phyloP scores from a whole-genome alignment of 2,797 vertebrate species.

The Artibeus jamaicensis region DNA sequence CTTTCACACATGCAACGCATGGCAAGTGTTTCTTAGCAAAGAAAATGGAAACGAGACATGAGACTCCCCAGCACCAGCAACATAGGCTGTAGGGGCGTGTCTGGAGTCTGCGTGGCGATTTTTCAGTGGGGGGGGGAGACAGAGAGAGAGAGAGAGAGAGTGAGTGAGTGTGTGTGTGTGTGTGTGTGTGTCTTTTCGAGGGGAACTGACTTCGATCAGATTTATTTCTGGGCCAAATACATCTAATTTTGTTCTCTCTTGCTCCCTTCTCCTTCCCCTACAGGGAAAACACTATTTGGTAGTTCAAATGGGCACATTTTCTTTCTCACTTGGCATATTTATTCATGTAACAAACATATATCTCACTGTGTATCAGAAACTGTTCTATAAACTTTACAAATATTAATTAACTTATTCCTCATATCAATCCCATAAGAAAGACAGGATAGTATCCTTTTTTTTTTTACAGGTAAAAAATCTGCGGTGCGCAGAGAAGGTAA shows the following conservation, averaged over 20 bases:
- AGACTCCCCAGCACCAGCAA: background rate
- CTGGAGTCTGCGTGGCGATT: background rate
- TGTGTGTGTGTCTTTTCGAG: background rate
- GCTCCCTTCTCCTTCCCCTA: background rate
- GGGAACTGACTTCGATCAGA: background rate
- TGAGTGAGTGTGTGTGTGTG: background rate
- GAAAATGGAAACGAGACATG: background rate
- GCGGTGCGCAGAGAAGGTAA: background rate
- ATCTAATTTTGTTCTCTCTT: background rate
- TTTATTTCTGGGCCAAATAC: background rate
- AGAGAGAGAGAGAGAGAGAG: too few relatives aligned
- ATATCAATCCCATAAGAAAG: background rate
- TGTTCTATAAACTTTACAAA: background rate
- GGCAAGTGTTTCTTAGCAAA: background rate
- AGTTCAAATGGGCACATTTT: background rate
- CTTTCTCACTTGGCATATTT: background rate
- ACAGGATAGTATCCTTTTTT: background rate
- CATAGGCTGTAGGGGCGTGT: background rate
- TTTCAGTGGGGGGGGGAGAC: too few relatives aligned
- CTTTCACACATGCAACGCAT: background rate
- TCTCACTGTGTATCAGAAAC: background rate
- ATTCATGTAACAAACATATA: background rate
- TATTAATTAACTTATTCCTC: background rate
- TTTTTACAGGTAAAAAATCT: background rate
- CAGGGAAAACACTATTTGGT: background rate